Percentiles rank a stretch among this genome's conserved stretches.
Conservation (phyloP, 2,113 vertebrate species). For the Tapirus terrestris region DNA sequence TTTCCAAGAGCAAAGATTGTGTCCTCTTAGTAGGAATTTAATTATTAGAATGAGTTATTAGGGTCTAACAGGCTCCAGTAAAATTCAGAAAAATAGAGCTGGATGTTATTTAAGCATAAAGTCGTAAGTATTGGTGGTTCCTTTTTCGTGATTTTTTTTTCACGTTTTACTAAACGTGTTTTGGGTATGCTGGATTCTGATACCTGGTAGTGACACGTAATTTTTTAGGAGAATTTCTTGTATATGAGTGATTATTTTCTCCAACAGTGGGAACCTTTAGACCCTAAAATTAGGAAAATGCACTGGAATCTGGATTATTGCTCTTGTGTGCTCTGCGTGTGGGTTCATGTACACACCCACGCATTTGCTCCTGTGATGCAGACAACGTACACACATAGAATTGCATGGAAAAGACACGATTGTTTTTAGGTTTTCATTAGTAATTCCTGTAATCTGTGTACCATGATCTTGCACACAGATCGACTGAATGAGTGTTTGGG, state of each 20-base stretch:
- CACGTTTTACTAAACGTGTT: neutral
- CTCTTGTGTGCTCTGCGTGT: too few relatives aligned
- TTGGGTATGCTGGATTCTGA: neutral
- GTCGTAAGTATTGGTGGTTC: fast-evolving
- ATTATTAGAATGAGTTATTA: neutral
- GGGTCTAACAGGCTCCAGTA: neutral
- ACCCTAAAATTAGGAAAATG: too few relatives aligned
- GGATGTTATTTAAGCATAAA: fast-evolving
- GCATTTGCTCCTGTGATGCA: fast-evolving
- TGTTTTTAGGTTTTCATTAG: too few relatives aligned
- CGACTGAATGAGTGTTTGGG: too few relatives aligned
- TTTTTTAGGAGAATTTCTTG: neutral
- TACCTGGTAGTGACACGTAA: fast-evolving
- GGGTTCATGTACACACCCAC: fast-evolving
- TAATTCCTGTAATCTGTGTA: neutral
- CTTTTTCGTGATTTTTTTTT: neutral
- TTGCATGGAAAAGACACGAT: neutral
- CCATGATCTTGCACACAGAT: fast-evolving
- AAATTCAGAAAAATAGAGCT: neutral
- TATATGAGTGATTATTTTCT: neutral
- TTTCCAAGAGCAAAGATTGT: neutral
- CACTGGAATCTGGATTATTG: fast-evolving
- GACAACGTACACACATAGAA: too few relatives aligned
- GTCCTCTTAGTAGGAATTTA: neutral
- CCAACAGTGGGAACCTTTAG: too few relatives aligned